Evolutionary conservation across 2,888 invertebrate species (phyloP), one percentile per base, ranked within the genome.

Genomic region (Parapristionchus giblindavisi): DNA sequence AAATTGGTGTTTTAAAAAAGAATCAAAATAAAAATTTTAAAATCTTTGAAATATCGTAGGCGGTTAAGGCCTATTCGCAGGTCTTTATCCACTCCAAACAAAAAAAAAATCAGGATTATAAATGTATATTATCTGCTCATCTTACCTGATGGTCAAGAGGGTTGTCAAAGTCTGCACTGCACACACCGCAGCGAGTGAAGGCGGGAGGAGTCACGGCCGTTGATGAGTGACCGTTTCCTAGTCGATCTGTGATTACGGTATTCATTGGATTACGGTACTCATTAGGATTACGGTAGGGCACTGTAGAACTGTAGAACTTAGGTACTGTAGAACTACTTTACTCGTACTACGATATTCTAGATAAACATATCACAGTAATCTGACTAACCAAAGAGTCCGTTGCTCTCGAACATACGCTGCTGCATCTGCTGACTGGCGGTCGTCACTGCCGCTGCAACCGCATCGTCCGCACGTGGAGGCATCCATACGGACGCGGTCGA

Each of bases 201-300:
- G 71, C 75, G 14, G 80, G 80, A 38, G 79, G 78, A 29, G 78
- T 77, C 27, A 75, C 72, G 29, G 77, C 58, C 8, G 75, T 73
- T 21, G 73, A 63, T 17, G 63, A 58, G 38, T 60, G 76, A 3
- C 73, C 68, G 24, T 74, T 63, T 40, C 52, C 63, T 8, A 65
- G 40, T 48, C 61, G 70, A 38, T 54, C 38, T 54, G 40, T 24
- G 40, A 1, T n/a, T n/a, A n/a, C n/a, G n/a, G n/a, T n/a, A n/a
- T n/a, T n/a, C n/a, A n/a, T n/a, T n/a, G n/a, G n/a, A n/a, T n/a
- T n/a, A n/a, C n/a, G n/a, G n/a, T n/a, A n/a, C n/a, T n/a, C n/a
- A n/a, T n/a, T n/a, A n/a, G n/a, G n/a, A n/a, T n/a, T n/a, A n/a
- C n/a, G n/a, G n/a, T n/a, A n/a, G n/a, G n/a, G n/a, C n/a, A n/a